Evolutionary conservation across 2,797 vertebrate genomes (phyloP).

Genomic region (Coregonus sp.): DNA sequence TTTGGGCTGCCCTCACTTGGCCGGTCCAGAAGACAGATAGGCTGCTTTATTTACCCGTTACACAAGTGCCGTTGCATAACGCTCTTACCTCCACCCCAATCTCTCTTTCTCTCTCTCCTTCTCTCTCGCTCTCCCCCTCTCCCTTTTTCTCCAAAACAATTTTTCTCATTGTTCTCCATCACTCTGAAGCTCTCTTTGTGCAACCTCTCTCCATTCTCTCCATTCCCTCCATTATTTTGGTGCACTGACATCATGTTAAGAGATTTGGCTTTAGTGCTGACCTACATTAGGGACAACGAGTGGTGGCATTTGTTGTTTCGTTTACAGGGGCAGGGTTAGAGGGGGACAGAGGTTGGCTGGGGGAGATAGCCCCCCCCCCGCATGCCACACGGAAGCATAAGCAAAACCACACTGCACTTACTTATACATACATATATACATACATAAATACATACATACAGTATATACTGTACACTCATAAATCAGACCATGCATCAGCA

Average conservation of each 20-base stretch:
- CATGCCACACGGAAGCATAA: neutral
- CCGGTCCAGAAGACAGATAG: neutral
- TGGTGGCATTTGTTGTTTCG: no score
- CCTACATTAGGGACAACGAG: no score
- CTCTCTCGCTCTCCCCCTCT: neutral
- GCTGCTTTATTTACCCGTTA: slow-evolving; percentile 16
- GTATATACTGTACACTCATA: neutral
- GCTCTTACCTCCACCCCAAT: slow-evolving; percentile 19
- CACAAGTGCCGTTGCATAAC: slow-evolving; percentile 44
- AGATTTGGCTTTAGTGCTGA: no score
- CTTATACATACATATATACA: neutral
- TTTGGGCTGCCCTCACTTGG: slow-evolving; percentile 17
- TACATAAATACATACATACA: neutral
- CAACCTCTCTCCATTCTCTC: no score
- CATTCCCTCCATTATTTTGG: no score
- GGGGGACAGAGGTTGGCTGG: no score
- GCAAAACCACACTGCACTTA: no score
- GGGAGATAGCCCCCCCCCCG: neutral
- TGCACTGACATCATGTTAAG: no score
- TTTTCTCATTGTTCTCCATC: neutral
- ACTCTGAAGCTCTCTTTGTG: no score
- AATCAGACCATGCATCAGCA: neutral
- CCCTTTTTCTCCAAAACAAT: neutral
- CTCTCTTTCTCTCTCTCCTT: neutral
- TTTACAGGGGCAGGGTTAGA: no score